A percentile compares a stretch with the other conserved stretches of the same genome.
Evolutionary conservation across 35 echinoderm and acorn worm genomes (phyloP).

Genomic region (Lytechinus pictus): DNA sequence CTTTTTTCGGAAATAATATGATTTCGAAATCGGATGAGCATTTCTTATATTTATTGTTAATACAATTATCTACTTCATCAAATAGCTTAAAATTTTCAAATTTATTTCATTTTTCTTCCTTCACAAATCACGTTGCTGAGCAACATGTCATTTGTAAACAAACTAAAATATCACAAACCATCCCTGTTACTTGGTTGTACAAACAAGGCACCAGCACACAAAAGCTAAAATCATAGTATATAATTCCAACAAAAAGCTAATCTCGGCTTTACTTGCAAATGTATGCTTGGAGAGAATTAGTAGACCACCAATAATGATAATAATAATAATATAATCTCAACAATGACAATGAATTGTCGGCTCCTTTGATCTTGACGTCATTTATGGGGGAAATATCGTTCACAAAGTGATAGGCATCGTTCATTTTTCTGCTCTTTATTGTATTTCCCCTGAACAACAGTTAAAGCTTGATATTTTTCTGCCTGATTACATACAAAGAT

Average conservation of each 20-base stretch:
- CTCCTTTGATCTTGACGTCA: not conserved
- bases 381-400: not conserved
- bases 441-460: not conserved
- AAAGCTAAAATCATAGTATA: not conserved
- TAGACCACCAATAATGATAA: not conserved
- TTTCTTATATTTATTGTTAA: no score
- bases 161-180: not conserved
- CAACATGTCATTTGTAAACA: not conserved
- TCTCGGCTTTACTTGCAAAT: not conserved
- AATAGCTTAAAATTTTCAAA: not conserved
- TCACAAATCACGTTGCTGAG: not conserved
- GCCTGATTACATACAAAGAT: not conserved
- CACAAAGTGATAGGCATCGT: slow-evolving; percentile 6
- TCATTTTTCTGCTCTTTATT: not conserved
- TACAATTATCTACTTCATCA: not conserved
- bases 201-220: not conserved
- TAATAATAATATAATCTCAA: not conserved
- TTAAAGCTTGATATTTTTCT: not conserved
- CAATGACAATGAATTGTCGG: not conserved
- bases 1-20: no score
- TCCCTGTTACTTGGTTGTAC: not conserved
- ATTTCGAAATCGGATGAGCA: no score
- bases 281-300: not conserved
- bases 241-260: not conserved
- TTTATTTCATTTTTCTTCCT: not conserved